A percentile compares a stretch with the other conserved stretches of the same genome.
Conservation (phyloP, 2,797 vertebrate genomes). For the Buphagus erythrorhynchus region DNA sequence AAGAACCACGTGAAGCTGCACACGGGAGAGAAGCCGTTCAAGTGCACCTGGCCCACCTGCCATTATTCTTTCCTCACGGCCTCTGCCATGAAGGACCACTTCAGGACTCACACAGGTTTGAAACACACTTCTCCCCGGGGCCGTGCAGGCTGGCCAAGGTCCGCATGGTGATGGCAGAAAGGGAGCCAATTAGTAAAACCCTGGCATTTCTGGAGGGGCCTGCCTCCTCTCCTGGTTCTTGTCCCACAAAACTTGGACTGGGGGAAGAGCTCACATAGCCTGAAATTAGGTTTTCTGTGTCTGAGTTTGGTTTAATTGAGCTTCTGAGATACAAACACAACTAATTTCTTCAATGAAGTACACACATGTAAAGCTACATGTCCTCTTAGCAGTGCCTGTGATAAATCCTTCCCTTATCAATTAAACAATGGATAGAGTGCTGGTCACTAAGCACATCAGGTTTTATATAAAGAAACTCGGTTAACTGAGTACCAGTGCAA, state of each 20-base stretch:
- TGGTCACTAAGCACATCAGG: neutral
- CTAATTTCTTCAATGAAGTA: neutral
- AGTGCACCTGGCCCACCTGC: conserved; percentile 94
- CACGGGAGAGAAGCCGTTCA: conserved; percentile 95
- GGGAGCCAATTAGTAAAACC: neutral
- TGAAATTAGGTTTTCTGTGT: neutral
- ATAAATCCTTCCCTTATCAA: neutral
- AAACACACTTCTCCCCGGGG: neutral
- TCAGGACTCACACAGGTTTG: conserved; percentile 96
- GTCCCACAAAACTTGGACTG: neutral
- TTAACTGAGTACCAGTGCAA: neutral
- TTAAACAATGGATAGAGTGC: neutral
- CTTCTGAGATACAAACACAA: neutral
- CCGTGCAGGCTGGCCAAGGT: rapidly evolving
- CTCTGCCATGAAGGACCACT: conserved; percentile 98
- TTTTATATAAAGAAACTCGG: neutral
- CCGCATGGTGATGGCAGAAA: rapidly evolving
- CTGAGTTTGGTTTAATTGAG: neutral
- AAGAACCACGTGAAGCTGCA: conserved; percentile 99
- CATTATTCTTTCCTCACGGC: conserved; percentile 97
- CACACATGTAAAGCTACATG: neutral
- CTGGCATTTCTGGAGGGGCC: neutral
- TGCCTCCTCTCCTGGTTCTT: neutral
- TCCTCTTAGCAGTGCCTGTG: neutral
- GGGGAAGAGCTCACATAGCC: neutral